These are phyloP conservation scores for Stramonita haemastoma DNA, from an alignment of 2,888 invertebrate genomes.

Conservation along the genomic window DNA sequence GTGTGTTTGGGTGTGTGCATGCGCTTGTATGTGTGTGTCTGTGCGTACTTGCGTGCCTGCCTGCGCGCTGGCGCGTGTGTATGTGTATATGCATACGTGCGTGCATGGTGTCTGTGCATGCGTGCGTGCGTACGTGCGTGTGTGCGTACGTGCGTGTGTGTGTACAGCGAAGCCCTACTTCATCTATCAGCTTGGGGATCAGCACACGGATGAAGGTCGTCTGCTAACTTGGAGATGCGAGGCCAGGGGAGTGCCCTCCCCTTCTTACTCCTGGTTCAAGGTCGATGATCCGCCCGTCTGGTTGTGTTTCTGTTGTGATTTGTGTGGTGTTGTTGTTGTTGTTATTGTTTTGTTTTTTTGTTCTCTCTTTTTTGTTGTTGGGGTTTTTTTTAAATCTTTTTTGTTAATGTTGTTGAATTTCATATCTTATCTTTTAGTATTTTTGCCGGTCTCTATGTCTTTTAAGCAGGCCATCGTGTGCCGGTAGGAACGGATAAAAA, in stretches of 20 bases:
- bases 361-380: too few relatives aligned
- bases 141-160: background rate
- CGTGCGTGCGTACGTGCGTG: background rate
- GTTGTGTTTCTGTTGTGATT: too few relatives aligned
- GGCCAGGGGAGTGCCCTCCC: slow-evolving; percentile 51
- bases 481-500: too few relatives aligned
- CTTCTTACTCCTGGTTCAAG: slow-evolving; percentile 58
- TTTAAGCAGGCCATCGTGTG: too few relatives aligned
- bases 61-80: background rate
- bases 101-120: background rate
- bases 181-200: slow-evolving; percentile 43
- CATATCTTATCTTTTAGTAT: too few relatives aligned
- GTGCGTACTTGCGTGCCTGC: background rate
- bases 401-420: too few relatives aligned
- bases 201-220: slow-evolving; percentile 43
- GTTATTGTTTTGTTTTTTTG: too few relatives aligned
- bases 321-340: too few relatives aligned
- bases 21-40: background rate
- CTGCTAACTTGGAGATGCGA: slow-evolving; percentile 41
- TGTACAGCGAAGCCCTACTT: slow-evolving; percentile 43
- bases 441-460: too few relatives aligned
- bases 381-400: too few relatives aligned
- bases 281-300: too few relatives aligned
- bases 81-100: slow-evolving; percentile 5
- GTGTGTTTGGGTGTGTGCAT: background rate